Base-by-base conservation (phyloP, 1,140 invertebrate species). In the Neodiprion pinetum region DNA sequence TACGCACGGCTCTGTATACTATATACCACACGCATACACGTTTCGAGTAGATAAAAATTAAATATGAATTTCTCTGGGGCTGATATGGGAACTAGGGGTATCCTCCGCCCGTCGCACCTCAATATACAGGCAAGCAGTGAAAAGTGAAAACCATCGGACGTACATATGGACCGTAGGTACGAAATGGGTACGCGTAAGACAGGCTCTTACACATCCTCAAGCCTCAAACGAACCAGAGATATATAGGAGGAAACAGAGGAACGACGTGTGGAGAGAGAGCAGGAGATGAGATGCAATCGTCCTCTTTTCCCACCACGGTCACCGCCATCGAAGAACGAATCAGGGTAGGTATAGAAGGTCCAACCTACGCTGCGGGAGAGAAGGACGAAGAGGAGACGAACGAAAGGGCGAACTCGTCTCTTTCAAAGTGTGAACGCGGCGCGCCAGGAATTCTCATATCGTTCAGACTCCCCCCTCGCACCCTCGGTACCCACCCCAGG, bases 381-480 rank as follows among this genome's bases (percentile, higher is more conserved):
- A 65, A 65, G 17, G 61, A 65, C 12, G 17, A 65, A 65, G 61
- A 65, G 61, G 21, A 47, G 23, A 69, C 21, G 67, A 21, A 12
- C 14, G 67, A 69, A 47, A 69, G 67, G 67, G 67, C 40, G 67
- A 69, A 47, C 10, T 11, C 53, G 11, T 47, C 40, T 12, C 21
- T 69, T 69, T 69, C 67, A 69, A 69, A 69, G 67, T 47, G 67
- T 69, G 17, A 69, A 47, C 67, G 17, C 14, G 67, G 67, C 67
- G 40, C 67, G 17, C 67, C 12, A 69, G 67, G 67, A 69, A 69
- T 69, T 69, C 40, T 69, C 67, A 69, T 69, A 69, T 69, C 67
- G 67, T 47, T 69, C 40, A 47, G 23, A 11, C 23, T 69, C 67
- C 67, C 10, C 11, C 67, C 67, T 23, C 23, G 12, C 8, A 23